Base-by-base conservation (phyloP, 92 coral and sea anemone species). In the Zoanthus sociatus region DNA sequence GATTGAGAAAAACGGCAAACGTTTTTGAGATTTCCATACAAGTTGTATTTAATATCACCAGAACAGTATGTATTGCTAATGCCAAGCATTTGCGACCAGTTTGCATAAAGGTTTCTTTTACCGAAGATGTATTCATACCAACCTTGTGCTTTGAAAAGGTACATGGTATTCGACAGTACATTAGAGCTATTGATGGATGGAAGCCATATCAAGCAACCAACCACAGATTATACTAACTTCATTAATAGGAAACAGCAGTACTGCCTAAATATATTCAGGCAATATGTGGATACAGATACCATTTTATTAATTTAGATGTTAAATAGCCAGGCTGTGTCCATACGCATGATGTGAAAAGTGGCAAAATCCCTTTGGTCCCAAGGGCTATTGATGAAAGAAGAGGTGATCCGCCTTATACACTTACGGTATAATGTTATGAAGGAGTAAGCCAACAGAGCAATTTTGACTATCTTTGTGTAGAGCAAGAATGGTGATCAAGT, bases 271-370 rank as follows among this genome's bases (percentile, higher is more conserved):
- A 88, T 88, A 82, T 88, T 73, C 90, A 88, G 76, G 90, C 79
- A 26, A 78, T 73, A 56, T 88, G 90, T 79, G 82, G 81, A 31
- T 88, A 81, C 69, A 66, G 48, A 48, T 79, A 51, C 33, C 83
- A 72, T 21, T 88, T 88, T 76, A 77, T 86, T 77, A 73, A 76
- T 86, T 86, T 86, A 30, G 50, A 86, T 51, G 86, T 86, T 11
- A 88, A 88, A 60, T 88, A 87, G 87, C 88, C 82, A 42, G 87
- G 90, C 61, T 48, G 90, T 48, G 90, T 88, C 42, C 90, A 79
- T 69, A 47, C 30, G 89, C 84, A 45, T 45, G 67, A 56, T 61
- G 18, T 87, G 78, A 79, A 87, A 50, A 79, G 70, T 67, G 88
- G 87, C 32, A 70, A 69, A 58, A 21, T 81, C 31, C 90, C 87